Evolutionary conservation across 2,888 invertebrate species (phyloP), one percentile per base, ranked within the genome.

Genomic region (Prostheceraeus crozeri): DNA sequence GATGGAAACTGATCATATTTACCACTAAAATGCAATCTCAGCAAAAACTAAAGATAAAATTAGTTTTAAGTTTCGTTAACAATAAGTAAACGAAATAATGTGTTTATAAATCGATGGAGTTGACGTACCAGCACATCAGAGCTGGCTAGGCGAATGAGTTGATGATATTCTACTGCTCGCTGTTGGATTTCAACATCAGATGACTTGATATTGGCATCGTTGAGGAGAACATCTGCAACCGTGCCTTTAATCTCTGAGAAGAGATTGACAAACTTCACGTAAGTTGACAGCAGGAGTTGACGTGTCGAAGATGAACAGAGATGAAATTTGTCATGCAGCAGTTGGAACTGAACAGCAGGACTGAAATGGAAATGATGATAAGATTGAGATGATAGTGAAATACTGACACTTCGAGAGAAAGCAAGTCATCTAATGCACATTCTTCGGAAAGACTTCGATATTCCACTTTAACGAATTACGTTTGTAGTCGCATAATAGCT

Each of bases 101-200:
- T n/a, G 33, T 10, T n/a, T 25, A n/a, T 51, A 51, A 51, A 54
- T 48, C 4, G 48, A 46, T 10, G 4, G n/a, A 4, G 48, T 51
- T 54, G 6, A 54, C 10, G 40, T 54, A 48, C 84, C 74, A 98
- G 80, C 61, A 98, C 94, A 82, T 98, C 96, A 58, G 90, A 85
- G 65, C 91, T 89, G 28, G 94, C 91, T 63, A 94, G 87, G 71
- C 89, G 88, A 76, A 91, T 93, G 63, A 98, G 81, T 72, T 93
- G 90, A 62, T 98, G 80, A 79, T 98, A 98, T 80, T 99, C 98
- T 62, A 93, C 90, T 57, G 96, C 91, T 69, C 98, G 82, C 76
- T 98, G 98, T 73, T 98, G 98, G 61, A 99, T 79, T 77, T 98
- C 98, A 30, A 94, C 96, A 80, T 98, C 98, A 16, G 98, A 90